These are phyloP conservation scores for Microtus ochrogaster DNA, from an alignment of 2,113 vertebrate genomes.

Conservation along the genomic window DNA sequence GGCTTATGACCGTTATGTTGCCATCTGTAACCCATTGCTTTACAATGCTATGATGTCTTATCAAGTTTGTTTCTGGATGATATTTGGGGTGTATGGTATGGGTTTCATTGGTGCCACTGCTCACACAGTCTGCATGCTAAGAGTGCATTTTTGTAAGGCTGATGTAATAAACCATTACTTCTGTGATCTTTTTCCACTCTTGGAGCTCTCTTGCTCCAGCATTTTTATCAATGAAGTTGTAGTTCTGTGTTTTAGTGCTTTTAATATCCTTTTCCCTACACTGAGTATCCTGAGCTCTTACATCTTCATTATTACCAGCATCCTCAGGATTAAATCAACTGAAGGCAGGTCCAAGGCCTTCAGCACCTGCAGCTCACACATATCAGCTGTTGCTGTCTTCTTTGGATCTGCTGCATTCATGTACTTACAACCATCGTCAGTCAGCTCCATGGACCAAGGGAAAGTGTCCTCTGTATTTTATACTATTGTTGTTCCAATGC, in stretches of 20 bases:
- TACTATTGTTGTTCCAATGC: neutral
- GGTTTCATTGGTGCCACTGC: neutral
- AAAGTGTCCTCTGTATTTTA: neutral
- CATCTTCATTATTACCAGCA: neutral
- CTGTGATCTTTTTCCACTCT: neutral
- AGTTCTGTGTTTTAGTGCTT: neutral
- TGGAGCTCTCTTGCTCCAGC: neutral
- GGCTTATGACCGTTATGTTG: neutral
- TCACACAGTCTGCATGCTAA: constrained; percentile 2
- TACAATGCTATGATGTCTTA: neutral
- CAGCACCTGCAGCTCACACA: neutral
- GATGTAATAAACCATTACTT: constrained; percentile 7
- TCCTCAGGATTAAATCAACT: neutral
- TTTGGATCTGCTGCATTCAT: neutral
- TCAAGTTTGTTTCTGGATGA: neutral
- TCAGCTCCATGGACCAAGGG: neutral
- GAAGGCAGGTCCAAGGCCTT: neutral
- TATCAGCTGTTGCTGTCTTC: neutral
- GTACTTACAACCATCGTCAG: neutral
- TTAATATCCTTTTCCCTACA: constrained; percentile 5
- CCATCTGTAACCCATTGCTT: constrained; percentile 18
- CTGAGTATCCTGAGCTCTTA: neutral
- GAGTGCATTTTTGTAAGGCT: neutral
- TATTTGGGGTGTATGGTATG: neutral
- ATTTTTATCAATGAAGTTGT: constrained; percentile 6